phyloP scores from a whole-genome alignment of 2,888 invertebrate genomes.

The Cataglyphis albicans region DNA sequence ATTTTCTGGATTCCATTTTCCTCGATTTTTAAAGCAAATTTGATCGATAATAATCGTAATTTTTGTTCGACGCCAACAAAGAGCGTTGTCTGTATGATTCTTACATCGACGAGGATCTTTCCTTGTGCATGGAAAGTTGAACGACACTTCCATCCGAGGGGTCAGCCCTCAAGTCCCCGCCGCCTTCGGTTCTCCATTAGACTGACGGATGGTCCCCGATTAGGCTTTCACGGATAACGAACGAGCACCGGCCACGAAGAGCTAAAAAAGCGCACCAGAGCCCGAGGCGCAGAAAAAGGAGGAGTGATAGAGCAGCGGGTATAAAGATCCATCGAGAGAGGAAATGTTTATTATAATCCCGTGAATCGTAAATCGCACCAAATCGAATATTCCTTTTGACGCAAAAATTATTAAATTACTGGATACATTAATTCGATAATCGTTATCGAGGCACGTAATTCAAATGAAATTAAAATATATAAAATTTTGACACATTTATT shows the following conservation, averaged over 20 bases:
- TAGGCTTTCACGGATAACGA: conserved; percentile 77
- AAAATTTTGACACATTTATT: not conserved
- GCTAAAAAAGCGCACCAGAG: conserved; percentile 50
- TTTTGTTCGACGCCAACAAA: not conserved
- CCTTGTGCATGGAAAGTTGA: conserved; percentile 66
- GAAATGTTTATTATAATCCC: conserved; percentile 50
- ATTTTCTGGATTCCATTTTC: not conserved
- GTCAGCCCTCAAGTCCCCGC: conserved; percentile 55
- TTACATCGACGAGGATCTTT: conserved; percentile 51
- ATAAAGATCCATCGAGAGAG: conserved; percentile 39
- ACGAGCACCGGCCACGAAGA: conserved; percentile 58
- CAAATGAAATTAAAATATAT: not conserved
- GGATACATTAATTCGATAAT: not conserved
- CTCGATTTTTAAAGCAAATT: not conserved
- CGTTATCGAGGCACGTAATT: not conserved
- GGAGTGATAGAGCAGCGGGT: conserved; percentile 49
- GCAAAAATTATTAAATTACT: conserved; percentile 5
- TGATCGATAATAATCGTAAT: not conserved
- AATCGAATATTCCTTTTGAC: not conserved
- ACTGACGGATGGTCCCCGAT: conserved; percentile 80
- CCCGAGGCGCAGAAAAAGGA: conserved; percentile 51
- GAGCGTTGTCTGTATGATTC: conserved; percentile 8
- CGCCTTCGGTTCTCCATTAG: conserved; percentile 76
- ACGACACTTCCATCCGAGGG: conserved; percentile 62
- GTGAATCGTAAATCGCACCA: conserved; percentile 35